Base-by-base conservation (phyloP, 2,113 vertebrate genomes). In the Hemiscyllium ocellatum region DNA sequence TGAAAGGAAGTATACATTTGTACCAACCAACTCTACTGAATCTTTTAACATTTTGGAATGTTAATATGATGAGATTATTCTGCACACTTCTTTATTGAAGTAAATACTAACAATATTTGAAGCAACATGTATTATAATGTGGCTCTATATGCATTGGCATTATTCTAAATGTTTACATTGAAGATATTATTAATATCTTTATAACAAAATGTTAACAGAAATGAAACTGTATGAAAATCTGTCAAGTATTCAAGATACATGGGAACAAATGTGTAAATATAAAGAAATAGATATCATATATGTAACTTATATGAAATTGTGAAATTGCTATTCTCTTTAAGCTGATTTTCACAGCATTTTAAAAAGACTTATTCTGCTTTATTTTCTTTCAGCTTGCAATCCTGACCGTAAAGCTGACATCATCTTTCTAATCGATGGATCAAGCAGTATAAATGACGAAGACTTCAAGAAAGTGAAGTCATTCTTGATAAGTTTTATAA, bases 341-440 rank as follows among this genome's bases (percentile, higher is more conserved):
- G 4, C 33, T 19, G 37, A 37, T 83, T 83, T 24, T 56, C n/a
- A 83, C 15, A 42, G n/a, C n/a, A 19, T 83, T 33, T n/a, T 42
- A 4, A 42, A 42, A 83, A 83, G 4, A 83, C 37, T 19, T 42
- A 83, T 83, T 37, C 15, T n/a, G 78, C 15, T 83, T 83, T 0
- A 69, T 86, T 4, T 69, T 86, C 96, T 96, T 52, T 33, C 96
- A 98, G 98, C 95, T 70, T 98, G 98, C 96, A 98, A 97, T 96
- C 13, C 19, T 6, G 24, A 26, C 70, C 24, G 26, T 1, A 42
- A 97, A 98, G 33, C 96, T 96, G 98, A 99, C 96, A 96, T 99
- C 68, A 42, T 98, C 50, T 98, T 99, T 97, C 96, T 98, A 96
- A 97, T 98, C 19, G 98, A 99, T 96, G 97, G 98, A 95, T 99